These are phyloP conservation scores for Myotis pilosus DNA, from an alignment of 2,797 vertebrate species.

Conservation along the genomic window DNA sequence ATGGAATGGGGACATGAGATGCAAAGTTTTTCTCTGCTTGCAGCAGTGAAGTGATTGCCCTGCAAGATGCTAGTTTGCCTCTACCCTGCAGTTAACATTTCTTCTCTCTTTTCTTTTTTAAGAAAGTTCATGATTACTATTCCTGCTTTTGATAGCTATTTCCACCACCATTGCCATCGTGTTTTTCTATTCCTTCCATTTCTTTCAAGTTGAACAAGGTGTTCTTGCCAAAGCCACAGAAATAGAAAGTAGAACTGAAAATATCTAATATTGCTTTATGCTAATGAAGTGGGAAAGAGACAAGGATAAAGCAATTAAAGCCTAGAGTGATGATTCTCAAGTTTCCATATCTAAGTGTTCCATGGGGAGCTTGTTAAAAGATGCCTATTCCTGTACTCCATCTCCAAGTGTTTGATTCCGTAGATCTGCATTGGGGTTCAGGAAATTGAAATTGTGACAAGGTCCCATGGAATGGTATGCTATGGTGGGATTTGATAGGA, in stretches of 20 bases:
- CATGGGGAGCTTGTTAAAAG: neutral
- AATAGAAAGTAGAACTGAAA: neutral
- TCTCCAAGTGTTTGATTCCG: neutral
- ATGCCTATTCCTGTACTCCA: neutral
- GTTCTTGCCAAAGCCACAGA: neutral
- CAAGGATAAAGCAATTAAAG: neutral
- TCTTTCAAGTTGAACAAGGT: neutral
- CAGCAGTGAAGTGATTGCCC: neutral
- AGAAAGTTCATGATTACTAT: neutral
- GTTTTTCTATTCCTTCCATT: neutral
- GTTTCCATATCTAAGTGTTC: neutral
- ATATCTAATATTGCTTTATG: neutral
- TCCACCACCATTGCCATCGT: neutral
- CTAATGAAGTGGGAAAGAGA: conserved; percentile 15
- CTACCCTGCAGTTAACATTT: neutral
- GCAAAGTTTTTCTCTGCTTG: neutral
- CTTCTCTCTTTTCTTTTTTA: neutral
- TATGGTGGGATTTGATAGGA: neutral
- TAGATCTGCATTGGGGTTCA: neutral
- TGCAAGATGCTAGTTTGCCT: neutral
- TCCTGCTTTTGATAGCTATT: neutral
- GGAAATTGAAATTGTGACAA: neutral
- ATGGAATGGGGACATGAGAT: neutral
- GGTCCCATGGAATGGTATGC: neutral
- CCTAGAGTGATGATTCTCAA: neutral